Evolutionary conservation across 2,888 invertebrate genomes (phyloP).

Genomic region (Pardosa pseudoannulata): DNA sequence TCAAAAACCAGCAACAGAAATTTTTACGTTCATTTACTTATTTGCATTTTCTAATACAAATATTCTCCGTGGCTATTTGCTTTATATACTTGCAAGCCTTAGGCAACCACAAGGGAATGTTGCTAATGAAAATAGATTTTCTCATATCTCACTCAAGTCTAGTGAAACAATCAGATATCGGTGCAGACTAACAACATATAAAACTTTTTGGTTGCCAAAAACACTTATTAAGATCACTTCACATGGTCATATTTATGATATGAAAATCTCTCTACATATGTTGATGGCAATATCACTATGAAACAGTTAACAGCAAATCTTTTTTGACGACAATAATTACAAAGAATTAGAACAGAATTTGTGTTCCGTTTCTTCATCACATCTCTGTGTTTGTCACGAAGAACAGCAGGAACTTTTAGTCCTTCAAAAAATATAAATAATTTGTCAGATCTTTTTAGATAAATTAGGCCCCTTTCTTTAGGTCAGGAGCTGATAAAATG

Average conservation of each 20-base stretch:
- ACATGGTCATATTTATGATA: slow-evolving; percentile 38
- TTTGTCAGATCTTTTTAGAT: slow-evolving; percentile 34
- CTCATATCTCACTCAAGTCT: slow-evolving; percentile 37
- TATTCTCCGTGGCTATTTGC: slow-evolving; percentile 21
- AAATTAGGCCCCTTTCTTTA: background rate
- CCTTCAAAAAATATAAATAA: slow-evolving; percentile 48
- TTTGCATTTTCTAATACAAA: slow-evolving; percentile 8
- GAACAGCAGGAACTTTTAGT: slow-evolving; percentile 46
- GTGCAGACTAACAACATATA: slow-evolving; percentile 59
- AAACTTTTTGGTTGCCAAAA: slow-evolving; percentile 57
- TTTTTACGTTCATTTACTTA: slow-evolving; percentile 21
- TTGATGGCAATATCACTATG: slow-evolving; percentile 67
- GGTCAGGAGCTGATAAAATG: background rate
- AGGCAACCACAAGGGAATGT: slow-evolving; percentile 68
- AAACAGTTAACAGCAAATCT: slow-evolving; percentile 60
- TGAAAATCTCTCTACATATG: slow-evolving; percentile 49
- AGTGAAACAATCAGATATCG: slow-evolving; percentile 46
- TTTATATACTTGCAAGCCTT: slow-evolving; percentile 22
- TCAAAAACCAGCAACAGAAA: slow-evolving; percentile 54
- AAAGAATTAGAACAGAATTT: slow-evolving; percentile 38
- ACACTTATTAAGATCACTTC: slow-evolving; percentile 50
- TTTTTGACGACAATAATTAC: slow-evolving; percentile 39
- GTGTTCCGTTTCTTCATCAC: slow-evolving; percentile 24
- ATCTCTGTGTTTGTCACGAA: slow-evolving; percentile 14
- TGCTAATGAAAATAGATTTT: slow-evolving; percentile 68